Conservation (phyloP, 2,888 invertebrate species). For the Pristionchus entomophagus region DNA sequence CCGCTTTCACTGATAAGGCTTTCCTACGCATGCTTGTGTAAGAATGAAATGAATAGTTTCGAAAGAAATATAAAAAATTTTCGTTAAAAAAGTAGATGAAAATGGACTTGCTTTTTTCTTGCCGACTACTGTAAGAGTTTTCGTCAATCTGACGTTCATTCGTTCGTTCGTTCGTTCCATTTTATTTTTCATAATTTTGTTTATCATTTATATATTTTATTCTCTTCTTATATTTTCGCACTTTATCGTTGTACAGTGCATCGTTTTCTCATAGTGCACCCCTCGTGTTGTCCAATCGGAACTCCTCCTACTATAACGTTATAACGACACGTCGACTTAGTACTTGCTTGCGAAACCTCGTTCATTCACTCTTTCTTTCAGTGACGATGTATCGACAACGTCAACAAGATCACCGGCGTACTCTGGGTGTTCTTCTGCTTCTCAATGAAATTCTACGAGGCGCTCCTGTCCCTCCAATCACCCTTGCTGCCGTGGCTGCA, state of each 20-base stretch:
- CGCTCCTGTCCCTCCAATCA: constrained; percentile 44
- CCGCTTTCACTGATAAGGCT: neutral
- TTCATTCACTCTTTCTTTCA: neutral
- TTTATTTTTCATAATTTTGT: neutral
- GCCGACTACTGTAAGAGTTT: neutral
- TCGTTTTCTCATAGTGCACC: neutral
- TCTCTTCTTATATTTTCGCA: neutral
- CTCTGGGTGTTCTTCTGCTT: constrained; percentile 47
- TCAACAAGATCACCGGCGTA: constrained; percentile 36
- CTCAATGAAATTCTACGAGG: constrained; percentile 44
- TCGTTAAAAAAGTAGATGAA: neutral
- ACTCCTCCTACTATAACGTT: constrained; percentile 31
- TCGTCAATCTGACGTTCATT: neutral
- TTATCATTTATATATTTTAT: neutral
- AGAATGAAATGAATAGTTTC: neutral
- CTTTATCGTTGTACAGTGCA: neutral
- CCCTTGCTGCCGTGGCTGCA: constrained; percentile 39
- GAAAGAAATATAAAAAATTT: neutral
- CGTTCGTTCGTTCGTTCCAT: neutral
- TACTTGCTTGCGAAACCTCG: constrained; percentile 10
- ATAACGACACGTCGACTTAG: constrained; percentile 41
- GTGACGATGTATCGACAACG: constrained; percentile 45
- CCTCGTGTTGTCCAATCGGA: neutral
- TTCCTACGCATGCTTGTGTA: neutral
- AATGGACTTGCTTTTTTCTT: neutral